Percentiles rank a stretch among this genome's conserved stretches.
phyloP scores from a whole-genome alignment of 1,140 invertebrate species.

The Formica exsecta region DNA sequence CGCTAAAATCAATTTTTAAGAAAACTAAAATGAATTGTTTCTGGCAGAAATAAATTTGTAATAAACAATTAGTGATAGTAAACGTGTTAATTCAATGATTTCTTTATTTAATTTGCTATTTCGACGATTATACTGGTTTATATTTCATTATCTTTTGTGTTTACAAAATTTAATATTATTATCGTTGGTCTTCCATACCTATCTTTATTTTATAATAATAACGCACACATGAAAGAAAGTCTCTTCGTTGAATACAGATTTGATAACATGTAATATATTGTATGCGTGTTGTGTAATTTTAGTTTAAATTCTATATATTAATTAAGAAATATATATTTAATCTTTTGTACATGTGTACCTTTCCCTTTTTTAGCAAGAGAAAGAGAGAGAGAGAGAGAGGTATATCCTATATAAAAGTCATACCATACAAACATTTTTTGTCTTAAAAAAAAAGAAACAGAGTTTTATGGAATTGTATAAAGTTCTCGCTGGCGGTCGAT shows the following conservation, averaged over 20 bases:
- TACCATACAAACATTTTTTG: background rate
- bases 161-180: background rate
- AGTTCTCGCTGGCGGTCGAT: slow-evolving; percentile 66
- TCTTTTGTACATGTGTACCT: background rate
- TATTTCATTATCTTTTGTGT: too few species aligned
- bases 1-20: background rate
- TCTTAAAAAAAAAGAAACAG: background rate
- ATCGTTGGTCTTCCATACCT: slow-evolving; percentile 21
- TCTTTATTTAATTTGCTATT: background rate
- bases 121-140: background rate
- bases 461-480: slow-evolving; percentile 12
- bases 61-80: slow-evolving; percentile 27
- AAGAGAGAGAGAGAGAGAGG: too few species aligned
- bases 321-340: slow-evolving; percentile 20
- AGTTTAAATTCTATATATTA: slow-evolving; percentile 3
- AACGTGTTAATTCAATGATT: slow-evolving; percentile 54
- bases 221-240: background rate
- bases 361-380: background rate
- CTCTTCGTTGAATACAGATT: slow-evolving; percentile 10
- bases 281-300: background rate
- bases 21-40: background rate
- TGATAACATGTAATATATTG: background rate
- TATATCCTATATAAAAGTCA: background rate
- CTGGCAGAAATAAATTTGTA: slow-evolving; percentile 6
- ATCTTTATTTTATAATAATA: slow-evolving; percentile 8